These are phyloP conservation scores for Tenthredo scrophulariae DNA, from an alignment of 2,888 invertebrate genomes.

Conservation along the genomic window DNA sequence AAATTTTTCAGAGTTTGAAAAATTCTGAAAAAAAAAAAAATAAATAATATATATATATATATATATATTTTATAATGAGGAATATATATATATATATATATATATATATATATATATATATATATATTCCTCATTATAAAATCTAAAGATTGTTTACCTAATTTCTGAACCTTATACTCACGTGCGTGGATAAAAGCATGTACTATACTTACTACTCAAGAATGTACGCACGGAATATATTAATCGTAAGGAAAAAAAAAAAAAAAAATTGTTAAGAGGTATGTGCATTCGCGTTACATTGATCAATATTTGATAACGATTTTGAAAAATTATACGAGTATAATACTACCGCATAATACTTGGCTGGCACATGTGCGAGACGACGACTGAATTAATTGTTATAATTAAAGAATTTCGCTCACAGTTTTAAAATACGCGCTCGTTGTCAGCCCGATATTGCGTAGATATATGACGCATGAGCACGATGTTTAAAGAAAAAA, in stretches of 20 bases:
- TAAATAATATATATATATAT: no score
- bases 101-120: no score
- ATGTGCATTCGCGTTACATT: not conserved
- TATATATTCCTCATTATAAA: not conserved
- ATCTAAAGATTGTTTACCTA: not conserved
- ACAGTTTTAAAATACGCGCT: not conserved
- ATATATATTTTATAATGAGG: no score
- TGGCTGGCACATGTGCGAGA: not conserved
- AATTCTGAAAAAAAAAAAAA: not conserved
- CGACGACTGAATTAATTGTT: not conserved
- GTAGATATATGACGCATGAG: not conserved
- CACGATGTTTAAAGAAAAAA: not conserved
- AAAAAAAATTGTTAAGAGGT: not conserved
- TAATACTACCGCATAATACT: not conserved
- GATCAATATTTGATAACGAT: conserved; percentile 12
- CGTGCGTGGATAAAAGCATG: not conserved
- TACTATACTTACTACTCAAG: not conserved
- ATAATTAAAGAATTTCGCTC: not conserved
- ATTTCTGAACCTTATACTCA: not conserved
- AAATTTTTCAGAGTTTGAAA: not conserved
- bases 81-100: no score
- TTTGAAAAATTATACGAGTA: not conserved
- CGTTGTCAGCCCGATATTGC: not conserved
- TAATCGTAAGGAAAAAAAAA: not conserved
- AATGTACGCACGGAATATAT: not conserved